A percentile compares a stretch with the other conserved stretches of the same genome.
These are phyloP conservation scores for Drosophila willistoni DNA, from an alignment of 1,140 invertebrate genomes.

Conservation along the genomic window DNA sequence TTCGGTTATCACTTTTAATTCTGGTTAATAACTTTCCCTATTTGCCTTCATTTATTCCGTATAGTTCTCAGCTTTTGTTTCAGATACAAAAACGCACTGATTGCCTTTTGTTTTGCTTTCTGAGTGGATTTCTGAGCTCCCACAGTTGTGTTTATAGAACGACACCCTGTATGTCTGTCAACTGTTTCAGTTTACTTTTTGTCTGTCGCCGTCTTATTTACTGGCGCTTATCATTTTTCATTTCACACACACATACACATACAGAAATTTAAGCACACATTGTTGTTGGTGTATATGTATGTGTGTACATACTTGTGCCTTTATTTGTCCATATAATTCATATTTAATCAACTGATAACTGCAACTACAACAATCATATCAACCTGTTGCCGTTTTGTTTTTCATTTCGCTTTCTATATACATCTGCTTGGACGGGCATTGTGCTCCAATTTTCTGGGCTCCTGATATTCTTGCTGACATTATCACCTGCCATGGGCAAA, in stretches of 20 bases:
- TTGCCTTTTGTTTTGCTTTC: not conserved
- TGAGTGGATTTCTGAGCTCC: not conserved
- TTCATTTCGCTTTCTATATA: constrained; percentile 15
- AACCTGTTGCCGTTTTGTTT: constrained; percentile 53
- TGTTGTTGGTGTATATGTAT: constrained; percentile 4
- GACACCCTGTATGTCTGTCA: constrained; percentile 55
- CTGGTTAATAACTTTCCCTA: too few relatives aligned
- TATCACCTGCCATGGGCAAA: constrained; percentile 65
- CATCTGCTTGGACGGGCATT: not conserved
- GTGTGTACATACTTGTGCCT: constrained; percentile 26
- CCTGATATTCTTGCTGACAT: constrained; percentile 64
- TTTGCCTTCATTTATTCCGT: too few relatives aligned
- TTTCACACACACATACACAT: constrained; percentile 13
- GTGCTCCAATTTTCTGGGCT: constrained; percentile 72
- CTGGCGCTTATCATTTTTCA: constrained; percentile 72
- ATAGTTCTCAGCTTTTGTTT: too few relatives aligned
- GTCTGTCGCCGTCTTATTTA: constrained; percentile 29
- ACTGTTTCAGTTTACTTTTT: constrained; percentile 20
- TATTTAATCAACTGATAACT: constrained; percentile 81
- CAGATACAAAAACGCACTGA: not conserved
- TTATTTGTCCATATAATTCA: constrained; percentile 74
- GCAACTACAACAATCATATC: constrained; percentile 37
- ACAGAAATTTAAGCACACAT: constrained; percentile 2
- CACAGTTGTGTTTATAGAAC: not conserved
- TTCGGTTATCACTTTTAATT: too few relatives aligned